phyloP scores from a whole-genome alignment of 2,113 vertebrate species.

The Hemibagrus wyckioides region DNA sequence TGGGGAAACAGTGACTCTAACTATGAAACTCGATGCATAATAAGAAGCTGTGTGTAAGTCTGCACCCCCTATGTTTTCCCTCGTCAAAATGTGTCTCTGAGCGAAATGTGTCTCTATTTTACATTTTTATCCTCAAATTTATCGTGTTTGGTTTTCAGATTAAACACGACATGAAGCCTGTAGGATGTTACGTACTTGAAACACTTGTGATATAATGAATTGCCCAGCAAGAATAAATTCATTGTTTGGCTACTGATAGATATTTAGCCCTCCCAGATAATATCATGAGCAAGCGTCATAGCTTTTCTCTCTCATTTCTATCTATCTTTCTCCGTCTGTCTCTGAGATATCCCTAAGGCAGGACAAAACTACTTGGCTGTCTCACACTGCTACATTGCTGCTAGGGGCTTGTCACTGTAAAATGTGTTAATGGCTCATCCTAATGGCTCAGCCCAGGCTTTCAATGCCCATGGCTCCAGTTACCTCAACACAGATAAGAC shows the following conservation, averaged over 20 bases:
- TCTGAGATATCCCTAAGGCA: slow-evolving; percentile 30
- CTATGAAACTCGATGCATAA: too few relatives aligned
- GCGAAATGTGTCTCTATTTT: not conserved
- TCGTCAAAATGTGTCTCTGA: not conserved
- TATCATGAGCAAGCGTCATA: not conserved
- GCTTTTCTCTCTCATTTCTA: slow-evolving; percentile 13
- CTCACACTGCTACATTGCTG: slow-evolving; percentile 30
- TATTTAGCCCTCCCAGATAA: not conserved
- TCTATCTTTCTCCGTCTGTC: slow-evolving; percentile 7
- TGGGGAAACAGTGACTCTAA: too few relatives aligned
- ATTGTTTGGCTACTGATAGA: not conserved
- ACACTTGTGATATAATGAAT: not conserved
- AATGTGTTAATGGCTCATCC: slow-evolving; percentile 49
- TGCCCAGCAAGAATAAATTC: not conserved
- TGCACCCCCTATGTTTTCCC: not conserved
- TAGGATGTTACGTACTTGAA: not conserved
- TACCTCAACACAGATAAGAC: slow-evolving; percentile 43
- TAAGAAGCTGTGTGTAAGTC: too few relatives aligned
- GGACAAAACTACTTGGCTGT: slow-evolving; percentile 19
- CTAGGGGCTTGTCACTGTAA: slow-evolving; percentile 35
- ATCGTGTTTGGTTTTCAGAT: not conserved
- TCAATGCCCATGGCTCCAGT: slow-evolving; percentile 26
- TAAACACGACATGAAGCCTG: too few relatives aligned
- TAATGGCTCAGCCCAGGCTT: slow-evolving; percentile 32
- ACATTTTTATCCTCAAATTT: not conserved